phyloP scores from a whole-genome alignment of 30 jellyfish, hydroid and myxozoan species.

The Pelagia noctiluca region DNA sequence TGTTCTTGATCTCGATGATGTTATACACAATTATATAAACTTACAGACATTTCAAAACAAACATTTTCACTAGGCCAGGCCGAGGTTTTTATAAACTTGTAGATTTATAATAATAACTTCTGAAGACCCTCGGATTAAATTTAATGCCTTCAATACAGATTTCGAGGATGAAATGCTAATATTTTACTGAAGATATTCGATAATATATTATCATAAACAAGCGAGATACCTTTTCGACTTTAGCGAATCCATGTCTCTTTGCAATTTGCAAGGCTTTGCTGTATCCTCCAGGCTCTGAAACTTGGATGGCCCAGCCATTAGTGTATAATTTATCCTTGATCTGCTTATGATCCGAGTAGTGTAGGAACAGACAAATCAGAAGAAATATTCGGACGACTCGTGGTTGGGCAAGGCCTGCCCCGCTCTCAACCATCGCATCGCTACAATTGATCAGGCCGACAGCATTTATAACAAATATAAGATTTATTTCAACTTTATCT shows the following conservation, averaged over 20 bases:
- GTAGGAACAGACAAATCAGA: constrained; percentile 4
- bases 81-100: too few species aligned
- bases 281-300: constrained; percentile 77
- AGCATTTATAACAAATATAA: constrained; percentile 23
- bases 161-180: too few species aligned
- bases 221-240: constrained; percentile 92
- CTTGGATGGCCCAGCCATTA: constrained; percentile 99
- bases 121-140: too few species aligned
- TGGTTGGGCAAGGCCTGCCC: constrained; percentile 76
- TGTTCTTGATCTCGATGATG: too few species aligned
- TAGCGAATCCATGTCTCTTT: constrained; percentile 93
- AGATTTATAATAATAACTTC: too few species aligned
- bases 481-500: background rate
- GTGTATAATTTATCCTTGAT: constrained; percentile 76
- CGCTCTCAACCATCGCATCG: constrained; percentile 84
- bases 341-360: constrained; percentile 37
- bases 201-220: too few species aligned
- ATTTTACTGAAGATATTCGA: too few species aligned
- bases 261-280: constrained; percentile 93
- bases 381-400: background rate
- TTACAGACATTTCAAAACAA: too few species aligned
- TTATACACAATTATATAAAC: too few species aligned
- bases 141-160: too few species aligned
- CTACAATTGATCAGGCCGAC: constrained; percentile 73
- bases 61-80: too few species aligned